Conservation (phyloP, 2,888 invertebrate genomes). For the Acrocyrtus sp. region DNA sequence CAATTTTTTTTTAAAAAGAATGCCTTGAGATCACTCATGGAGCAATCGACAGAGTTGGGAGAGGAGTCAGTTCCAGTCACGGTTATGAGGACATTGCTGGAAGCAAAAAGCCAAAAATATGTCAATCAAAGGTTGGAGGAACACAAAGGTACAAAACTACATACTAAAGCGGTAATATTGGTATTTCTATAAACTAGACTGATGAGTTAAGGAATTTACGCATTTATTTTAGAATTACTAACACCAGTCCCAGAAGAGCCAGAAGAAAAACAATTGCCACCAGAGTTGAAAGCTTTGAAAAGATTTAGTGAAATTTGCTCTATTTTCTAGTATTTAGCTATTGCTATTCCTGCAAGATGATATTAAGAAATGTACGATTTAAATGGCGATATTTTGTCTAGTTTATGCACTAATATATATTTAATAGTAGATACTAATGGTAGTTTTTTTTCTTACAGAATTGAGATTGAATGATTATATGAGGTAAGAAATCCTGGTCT, state of each 20-base stretch:
- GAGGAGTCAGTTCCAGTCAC: constrained; percentile 20
- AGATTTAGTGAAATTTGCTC: constrained; percentile 46
- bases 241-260: constrained; percentile 16
- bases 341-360: no score
- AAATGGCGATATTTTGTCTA: no score
- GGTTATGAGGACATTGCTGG: constrained; percentile 14
- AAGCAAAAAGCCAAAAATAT: constrained; percentile 24
- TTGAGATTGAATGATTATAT: no score
- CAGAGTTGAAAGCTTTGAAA: constrained; percentile 39
- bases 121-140: constrained; percentile 25
- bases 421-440: no score
- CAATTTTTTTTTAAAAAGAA: no score
- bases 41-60: constrained; percentile 26
- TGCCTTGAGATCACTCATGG: constrained; percentile 15
- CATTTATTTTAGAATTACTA: constrained; percentile 1
- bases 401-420: no score
- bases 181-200: no score
- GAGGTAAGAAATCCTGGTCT: no score
- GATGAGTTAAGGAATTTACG: no score
- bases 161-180: no score
- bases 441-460: no score
- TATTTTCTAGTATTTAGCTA: constrained; percentile 29
- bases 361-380: no score
- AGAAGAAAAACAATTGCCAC: constrained; percentile 18
- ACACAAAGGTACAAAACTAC: constrained; percentile 33